These are phyloP conservation scores for Epinephelus malabaricus DNA, from an alignment of 2,797 vertebrate species.

Conservation along the genomic window DNA sequence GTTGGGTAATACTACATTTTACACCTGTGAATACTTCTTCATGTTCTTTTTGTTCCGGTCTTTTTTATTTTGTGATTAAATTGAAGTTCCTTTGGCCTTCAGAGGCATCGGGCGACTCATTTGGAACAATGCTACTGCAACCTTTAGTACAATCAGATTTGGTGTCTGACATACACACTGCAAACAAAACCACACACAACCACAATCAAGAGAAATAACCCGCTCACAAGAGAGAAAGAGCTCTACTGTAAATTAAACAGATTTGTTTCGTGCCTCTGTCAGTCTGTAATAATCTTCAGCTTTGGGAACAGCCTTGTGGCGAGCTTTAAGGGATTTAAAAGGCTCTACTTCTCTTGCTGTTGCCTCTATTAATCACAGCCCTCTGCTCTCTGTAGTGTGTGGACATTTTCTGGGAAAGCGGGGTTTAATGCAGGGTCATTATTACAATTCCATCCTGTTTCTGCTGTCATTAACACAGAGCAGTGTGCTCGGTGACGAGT, in stretches of 20 bases:
- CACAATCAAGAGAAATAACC: slow-evolving; percentile 23
- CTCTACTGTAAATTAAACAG: slow-evolving; percentile 63
- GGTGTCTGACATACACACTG: slow-evolving; percentile 11
- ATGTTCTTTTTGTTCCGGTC: not conserved
- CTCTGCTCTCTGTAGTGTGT: slow-evolving; percentile 35
- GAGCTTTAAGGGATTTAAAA: slow-evolving; percentile 76
- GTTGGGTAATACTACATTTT: too few relatives aligned
- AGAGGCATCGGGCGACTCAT: slow-evolving; percentile 32
- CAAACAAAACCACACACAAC: slow-evolving; percentile 27
- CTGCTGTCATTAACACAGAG: slow-evolving; percentile 27
- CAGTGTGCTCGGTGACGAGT: slow-evolving; percentile 2
- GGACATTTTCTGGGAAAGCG: slow-evolving; percentile 56
- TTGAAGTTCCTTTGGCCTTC: not conserved
- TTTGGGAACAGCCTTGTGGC: slow-evolving; percentile 52
- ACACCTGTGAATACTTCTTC: not conserved
- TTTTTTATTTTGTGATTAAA: not conserved
- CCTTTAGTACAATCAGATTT: slow-evolving; percentile 13
- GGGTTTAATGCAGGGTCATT: slow-evolving; percentile 60
- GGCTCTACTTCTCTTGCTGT: slow-evolving; percentile 57
- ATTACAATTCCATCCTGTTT: slow-evolving; percentile 46
- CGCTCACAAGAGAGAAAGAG: not conserved
- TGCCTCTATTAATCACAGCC: slow-evolving; percentile 67
- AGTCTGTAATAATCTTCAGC: slow-evolving; percentile 71
- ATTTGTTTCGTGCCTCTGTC: slow-evolving; percentile 65
- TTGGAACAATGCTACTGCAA: slow-evolving; percentile 10